Conservation (phyloP, 1,140 invertebrate species). For the Chlorops oryzae region DNA sequence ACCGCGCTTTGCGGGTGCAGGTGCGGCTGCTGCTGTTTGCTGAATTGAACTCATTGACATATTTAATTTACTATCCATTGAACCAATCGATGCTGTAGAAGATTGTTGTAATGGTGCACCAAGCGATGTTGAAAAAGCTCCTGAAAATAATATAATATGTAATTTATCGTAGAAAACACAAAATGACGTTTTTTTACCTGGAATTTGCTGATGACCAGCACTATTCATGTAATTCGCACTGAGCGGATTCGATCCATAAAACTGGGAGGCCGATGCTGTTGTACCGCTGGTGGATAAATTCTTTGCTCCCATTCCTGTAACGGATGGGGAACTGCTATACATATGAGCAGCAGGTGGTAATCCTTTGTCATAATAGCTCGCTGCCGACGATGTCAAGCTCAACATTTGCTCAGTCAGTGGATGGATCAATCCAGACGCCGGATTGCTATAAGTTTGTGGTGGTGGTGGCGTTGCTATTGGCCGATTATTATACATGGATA, state of each 20-base stretch:
- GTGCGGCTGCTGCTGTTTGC: constrained; percentile 18
- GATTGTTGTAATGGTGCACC: constrained; percentile 17
- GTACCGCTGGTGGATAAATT: too few species aligned
- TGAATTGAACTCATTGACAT: too few species aligned
- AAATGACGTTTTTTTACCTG: too few species aligned
- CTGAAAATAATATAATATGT: too few species aligned
- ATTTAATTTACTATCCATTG: constrained; percentile 6
- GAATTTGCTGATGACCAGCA: constrained; percentile 17
- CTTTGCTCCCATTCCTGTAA: too few species aligned
- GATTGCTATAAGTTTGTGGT: constrained; percentile 42
- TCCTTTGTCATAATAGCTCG: constrained; percentile 41
- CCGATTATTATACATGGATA: constrained; percentile 41
- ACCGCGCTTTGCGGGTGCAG: constrained; percentile 38
- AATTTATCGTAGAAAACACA: too few species aligned
- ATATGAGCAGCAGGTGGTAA: constrained; percentile 45
- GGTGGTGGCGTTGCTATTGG: constrained; percentile 31
- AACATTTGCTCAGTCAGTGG: constrained; percentile 30
- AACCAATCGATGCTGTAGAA: constrained; percentile 7
- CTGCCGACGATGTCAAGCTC: constrained; percentile 19
- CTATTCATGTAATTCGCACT: too few species aligned
- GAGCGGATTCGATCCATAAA: too few species aligned
- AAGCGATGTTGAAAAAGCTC: constrained; percentile 18
- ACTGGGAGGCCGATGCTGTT: too few species aligned
- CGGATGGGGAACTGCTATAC: too few species aligned
- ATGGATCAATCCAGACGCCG: constrained; percentile 26